Percentiles rank a stretch among this genome's conserved stretches.
These are phyloP conservation scores for Yponomeuta evonymella DNA, from an alignment of 2,888 invertebrate genomes.

Conservation along the genomic window DNA sequence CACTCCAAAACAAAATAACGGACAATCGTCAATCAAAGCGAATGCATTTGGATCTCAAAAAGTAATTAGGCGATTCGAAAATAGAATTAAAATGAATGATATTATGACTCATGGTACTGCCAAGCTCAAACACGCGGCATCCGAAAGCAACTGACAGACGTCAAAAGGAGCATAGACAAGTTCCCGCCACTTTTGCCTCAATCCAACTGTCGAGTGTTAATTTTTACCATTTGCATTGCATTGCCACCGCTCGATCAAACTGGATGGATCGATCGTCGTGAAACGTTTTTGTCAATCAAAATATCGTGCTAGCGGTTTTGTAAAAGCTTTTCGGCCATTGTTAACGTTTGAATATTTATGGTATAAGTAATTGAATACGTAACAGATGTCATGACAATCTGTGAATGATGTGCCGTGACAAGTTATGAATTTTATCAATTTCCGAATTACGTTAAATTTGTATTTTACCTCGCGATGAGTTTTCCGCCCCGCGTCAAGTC, in stretches of 20 bases:
- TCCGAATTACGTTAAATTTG: background rate
- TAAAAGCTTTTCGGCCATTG: constrained; percentile 54
- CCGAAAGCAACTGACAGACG: constrained; percentile 29
- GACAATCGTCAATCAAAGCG: constrained; percentile 6
- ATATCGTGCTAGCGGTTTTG: constrained; percentile 35
- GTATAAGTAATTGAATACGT: constrained; percentile 41
- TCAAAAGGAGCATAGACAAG: constrained; percentile 62
- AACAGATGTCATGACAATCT: constrained; percentile 40
- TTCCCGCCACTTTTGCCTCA: constrained; percentile 46
- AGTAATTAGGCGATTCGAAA: constrained; percentile 13
- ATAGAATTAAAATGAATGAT: constrained; percentile 15
- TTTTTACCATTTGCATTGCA: constrained; percentile 31
- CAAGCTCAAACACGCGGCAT: constrained; percentile 32
- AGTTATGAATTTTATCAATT: constrained; percentile 32
- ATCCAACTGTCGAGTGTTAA: constrained; percentile 22
- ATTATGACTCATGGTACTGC: constrained; percentile 18
- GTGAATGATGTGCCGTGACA: constrained; percentile 45
- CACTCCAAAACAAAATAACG: constrained; percentile 6
- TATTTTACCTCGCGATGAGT: constrained; percentile 23
- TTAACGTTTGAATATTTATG: constrained; percentile 65
- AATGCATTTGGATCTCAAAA: constrained; percentile 9
- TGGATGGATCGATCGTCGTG: constrained; percentile 58
- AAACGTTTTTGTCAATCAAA: constrained; percentile 63
- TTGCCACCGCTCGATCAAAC: constrained; percentile 43
- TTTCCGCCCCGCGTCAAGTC: constrained; percentile 13